Percentiles rank a stretch among this genome's conserved stretches.
These are phyloP conservation scores for Bos javanicus DNA, from an alignment of 2,113 vertebrate genomes.

Conservation along the genomic window DNA sequence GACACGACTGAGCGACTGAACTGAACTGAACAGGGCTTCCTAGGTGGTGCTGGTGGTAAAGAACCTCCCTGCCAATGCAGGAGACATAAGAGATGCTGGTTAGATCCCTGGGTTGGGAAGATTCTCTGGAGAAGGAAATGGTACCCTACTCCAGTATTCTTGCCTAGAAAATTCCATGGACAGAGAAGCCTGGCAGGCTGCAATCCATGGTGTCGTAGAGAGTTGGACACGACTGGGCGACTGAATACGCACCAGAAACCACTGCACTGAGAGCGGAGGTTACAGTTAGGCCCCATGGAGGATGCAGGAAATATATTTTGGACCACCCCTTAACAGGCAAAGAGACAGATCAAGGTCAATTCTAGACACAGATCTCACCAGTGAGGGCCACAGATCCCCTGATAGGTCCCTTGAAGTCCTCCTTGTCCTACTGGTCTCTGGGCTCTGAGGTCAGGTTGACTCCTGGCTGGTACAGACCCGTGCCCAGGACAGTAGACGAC, in stretches of 20 bases:
- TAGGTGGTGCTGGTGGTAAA: background rate
- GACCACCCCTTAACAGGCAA: accelerated
- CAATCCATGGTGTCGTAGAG: background rate
- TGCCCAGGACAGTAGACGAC: background rate
- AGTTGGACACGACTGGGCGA: background rate
- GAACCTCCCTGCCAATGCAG: background rate
- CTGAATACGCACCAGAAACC: background rate
- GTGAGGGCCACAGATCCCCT: background rate
- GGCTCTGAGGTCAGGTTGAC: background rate
- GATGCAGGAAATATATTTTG: background rate
- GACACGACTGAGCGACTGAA: too few relatives aligned
- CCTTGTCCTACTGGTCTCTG: too few relatives aligned
- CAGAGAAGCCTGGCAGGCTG: background rate
- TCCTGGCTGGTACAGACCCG: background rate
- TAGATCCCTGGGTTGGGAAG: background rate
- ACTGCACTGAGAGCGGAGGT: background rate
- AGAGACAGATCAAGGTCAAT: too few relatives aligned
- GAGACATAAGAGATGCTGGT: background rate
- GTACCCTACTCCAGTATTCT: background rate
- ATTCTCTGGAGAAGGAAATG: background rate
- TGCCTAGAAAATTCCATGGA: background rate
- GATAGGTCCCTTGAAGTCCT: background rate
- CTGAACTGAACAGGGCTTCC: background rate
- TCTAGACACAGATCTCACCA: background rate
- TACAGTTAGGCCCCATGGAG: background rate